Evolutionary conservation across 2,888 invertebrate genomes (phyloP).

Genomic region (Dolichomitus sp.): DNA sequence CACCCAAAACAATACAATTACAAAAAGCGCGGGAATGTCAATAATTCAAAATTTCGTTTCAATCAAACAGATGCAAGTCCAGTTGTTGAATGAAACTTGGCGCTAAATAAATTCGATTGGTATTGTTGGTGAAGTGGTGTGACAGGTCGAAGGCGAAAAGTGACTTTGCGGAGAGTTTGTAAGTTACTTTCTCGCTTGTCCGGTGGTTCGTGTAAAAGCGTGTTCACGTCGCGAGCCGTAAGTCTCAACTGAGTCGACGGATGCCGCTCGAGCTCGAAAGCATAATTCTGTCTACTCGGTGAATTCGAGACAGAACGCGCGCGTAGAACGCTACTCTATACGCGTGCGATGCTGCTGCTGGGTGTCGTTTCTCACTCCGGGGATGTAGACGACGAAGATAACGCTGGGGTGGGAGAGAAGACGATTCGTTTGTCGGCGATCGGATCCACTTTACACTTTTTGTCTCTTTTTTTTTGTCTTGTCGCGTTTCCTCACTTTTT

Average conservation of each 20-base stretch:
- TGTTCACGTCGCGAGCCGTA: conserved; percentile 84
- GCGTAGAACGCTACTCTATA: conserved; percentile 69
- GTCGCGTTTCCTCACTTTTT: not conserved
- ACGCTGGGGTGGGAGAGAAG: conserved; percentile 62
- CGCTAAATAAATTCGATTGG: not conserved
- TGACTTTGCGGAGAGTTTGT: not conserved
- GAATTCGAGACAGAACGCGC: conserved; percentile 82
- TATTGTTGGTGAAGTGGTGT: not conserved
- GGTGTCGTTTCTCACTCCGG: conserved; percentile 64
- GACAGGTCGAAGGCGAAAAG: not conserved
- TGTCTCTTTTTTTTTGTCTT: not conserved
- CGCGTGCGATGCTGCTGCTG: conserved; percentile 63
- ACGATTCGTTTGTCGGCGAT: conserved; percentile 30
- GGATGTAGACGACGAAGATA: conserved; percentile 70
- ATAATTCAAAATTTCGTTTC: not conserved
- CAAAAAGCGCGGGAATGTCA: conserved; percentile 20
- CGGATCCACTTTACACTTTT: not conserved
- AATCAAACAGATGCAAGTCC: not conserved
- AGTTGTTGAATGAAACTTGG: not conserved
- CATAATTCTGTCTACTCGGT: conserved; percentile 86
- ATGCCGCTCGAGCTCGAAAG: conserved; percentile 83
- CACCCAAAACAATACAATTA: not conserved
- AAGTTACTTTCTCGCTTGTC: conserved; percentile 28
- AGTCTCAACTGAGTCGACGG: conserved; percentile 84
- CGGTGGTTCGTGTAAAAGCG: conserved; percentile 69